A percentile compares a stretch with the other conserved stretches of the same genome.
Evolutionary conservation across 2,797 vertebrate species (phyloP).

Genomic region (Pteronotus mesoamericanus): DNA sequence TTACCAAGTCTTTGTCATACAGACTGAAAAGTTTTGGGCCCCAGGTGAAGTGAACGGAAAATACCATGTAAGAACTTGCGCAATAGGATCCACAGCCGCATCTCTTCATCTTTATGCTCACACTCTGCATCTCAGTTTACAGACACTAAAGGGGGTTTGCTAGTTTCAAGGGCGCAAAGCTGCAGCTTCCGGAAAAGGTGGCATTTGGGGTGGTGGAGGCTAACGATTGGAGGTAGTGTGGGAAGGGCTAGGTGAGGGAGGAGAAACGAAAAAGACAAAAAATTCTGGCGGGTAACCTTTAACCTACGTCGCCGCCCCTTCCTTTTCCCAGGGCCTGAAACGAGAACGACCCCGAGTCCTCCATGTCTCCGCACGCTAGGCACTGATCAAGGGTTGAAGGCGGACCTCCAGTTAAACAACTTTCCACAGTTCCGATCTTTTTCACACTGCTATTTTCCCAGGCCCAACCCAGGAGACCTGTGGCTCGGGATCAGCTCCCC

Average conservation of each 20-base stretch:
- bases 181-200: not conserved
- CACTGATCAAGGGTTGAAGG: not conserved
- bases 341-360: not conserved
- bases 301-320: not conserved
- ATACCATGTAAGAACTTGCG: not conserved
- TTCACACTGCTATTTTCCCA: not conserved
- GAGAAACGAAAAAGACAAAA: not conserved
- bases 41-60: not conserved
- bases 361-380: not conserved
- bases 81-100: not conserved
- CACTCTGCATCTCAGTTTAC: not conserved
- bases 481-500: not conserved
- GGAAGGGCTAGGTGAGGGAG: not conserved
- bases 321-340: not conserved
- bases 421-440: not conserved
- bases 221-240: not conserved
- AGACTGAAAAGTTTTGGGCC: not conserved
- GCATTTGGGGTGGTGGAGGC: not conserved
- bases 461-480: not conserved
- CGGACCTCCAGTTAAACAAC: not conserved
- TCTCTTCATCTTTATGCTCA: not conserved
- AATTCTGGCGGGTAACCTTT: not conserved
- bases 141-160: not conserved
- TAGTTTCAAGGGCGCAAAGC: slow-evolving; percentile 16
- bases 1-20: not conserved